A percentile compares a stretch with the other conserved stretches of the same genome.
Evolutionary conservation across 2,113 vertebrate species (phyloP).

Genomic region (Bostrychus sinensis): DNA sequence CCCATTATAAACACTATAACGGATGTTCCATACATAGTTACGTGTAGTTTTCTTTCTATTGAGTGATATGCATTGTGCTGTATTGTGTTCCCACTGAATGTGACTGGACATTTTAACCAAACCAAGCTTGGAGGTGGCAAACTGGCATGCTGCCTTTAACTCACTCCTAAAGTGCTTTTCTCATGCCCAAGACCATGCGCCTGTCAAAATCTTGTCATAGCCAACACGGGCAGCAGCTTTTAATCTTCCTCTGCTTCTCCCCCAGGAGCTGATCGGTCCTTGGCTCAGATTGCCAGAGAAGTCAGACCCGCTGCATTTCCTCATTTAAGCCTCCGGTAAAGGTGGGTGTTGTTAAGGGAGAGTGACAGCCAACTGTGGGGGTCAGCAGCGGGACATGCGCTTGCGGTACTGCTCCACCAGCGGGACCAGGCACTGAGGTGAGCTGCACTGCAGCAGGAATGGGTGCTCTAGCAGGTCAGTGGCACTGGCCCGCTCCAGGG

Average conservation of each 20-base stretch:
- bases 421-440: conserved; percentile 94
- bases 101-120: conserved; percentile 38
- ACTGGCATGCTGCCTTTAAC: conserved; percentile 67
- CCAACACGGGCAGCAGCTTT: conserved; percentile 32
- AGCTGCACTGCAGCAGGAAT: conserved; percentile 94
- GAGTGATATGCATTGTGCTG: conserved; percentile 56
- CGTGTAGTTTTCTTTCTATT: conserved; percentile 35
- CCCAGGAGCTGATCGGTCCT: conserved; percentile 38
- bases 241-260: conserved; percentile 34
- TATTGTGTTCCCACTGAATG: conserved; percentile 39
- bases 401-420: conserved; percentile 96
- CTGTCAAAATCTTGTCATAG: conserved; percentile 45
- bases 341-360: conserved; percentile 19
- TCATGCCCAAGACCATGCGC: conserved; percentile 60
- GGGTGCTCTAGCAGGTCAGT: conserved; percentile 95
- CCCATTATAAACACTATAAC: conserved; percentile 56
- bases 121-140: conserved; percentile 50
- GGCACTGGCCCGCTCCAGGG: conserved; percentile 89
- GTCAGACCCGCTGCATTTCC: conserved; percentile 35
- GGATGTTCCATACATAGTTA: conserved; percentile 44
- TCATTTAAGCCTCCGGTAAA: conserved; percentile 33
- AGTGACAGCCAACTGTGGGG: background rate
- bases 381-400: conserved; percentile 85
- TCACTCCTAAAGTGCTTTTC: conserved; percentile 73
- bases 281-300: conserved; percentile 35